Percentiles rank a stretch among this genome's conserved stretches.
Evolutionary conservation across 2,888 invertebrate species (phyloP).

Genomic region (Fabriciana adippe): DNA sequence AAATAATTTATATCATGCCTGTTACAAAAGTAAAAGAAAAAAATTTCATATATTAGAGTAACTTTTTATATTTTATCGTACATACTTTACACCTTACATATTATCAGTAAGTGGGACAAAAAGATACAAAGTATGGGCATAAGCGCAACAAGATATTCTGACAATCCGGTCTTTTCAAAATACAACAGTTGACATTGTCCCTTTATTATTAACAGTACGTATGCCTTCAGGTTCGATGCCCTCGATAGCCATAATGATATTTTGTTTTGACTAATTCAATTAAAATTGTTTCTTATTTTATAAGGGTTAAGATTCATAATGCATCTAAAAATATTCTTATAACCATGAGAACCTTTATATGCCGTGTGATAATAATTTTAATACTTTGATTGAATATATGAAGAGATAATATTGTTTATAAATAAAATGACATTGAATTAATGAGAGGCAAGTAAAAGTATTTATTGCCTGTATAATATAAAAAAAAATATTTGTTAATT

Average conservation of each 20-base stretch:
- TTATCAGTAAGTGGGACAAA: too few species aligned
- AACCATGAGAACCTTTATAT: conserved; percentile 1
- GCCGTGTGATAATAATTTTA: conserved; percentile 1
- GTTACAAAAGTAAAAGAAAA: too few species aligned
- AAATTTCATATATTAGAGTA: too few species aligned
- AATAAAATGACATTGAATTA: background rate
- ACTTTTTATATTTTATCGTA: too few species aligned
- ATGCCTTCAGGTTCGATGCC: conserved; percentile 21
- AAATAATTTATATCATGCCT: too few species aligned
- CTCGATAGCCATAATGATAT: conserved; percentile 16
- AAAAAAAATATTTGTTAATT: too few species aligned
- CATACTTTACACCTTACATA: too few species aligned
- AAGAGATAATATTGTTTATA: background rate
- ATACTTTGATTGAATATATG: background rate
- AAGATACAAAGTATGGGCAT: too few species aligned
- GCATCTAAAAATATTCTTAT: background rate
- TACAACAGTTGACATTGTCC: conserved; percentile 9
- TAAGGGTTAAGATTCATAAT: background rate
- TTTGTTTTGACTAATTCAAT: conserved; percentile 14
- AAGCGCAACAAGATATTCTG: background rate
- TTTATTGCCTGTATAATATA: too few species aligned
- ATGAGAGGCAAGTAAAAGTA: too few species aligned
- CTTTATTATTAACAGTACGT: conserved; percentile 20
- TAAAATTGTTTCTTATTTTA: conserved; percentile 1
- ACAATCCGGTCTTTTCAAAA: conserved; percentile 16